phyloP scores from a whole-genome alignment of 2,113 vertebrate genomes.

The Brachyistius frenatus region DNA sequence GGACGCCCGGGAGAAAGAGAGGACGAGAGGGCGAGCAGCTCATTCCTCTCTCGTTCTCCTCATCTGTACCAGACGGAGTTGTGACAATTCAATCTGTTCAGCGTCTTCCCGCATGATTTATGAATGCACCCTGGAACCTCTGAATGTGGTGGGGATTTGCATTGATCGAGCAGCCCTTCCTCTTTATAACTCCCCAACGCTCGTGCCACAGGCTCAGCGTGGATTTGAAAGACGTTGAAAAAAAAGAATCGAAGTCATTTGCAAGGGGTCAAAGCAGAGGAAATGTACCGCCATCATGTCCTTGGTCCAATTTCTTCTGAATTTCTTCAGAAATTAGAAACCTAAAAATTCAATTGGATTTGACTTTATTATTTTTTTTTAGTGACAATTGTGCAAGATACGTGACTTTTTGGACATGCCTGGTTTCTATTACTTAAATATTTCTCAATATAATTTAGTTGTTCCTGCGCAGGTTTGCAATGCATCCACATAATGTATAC shows the following conservation, averaged over 20 bases:
- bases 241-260: constrained; percentile 50
- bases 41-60: constrained; percentile 36
- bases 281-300: too few relatives aligned
- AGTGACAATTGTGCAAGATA: too few relatives aligned
- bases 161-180: constrained; percentile 43
- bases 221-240: constrained; percentile 48
- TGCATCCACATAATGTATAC: too few relatives aligned
- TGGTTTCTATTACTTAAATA: too few relatives aligned
- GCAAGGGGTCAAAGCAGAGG: constrained; percentile 26
- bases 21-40: background rate
- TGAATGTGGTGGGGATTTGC: constrained; percentile 52
- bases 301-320: too few relatives aligned
- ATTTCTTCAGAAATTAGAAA: too few relatives aligned
- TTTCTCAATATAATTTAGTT: too few relatives aligned
- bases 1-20: too few relatives aligned
- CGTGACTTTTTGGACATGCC: too few relatives aligned
- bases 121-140: constrained; percentile 65
- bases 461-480: too few relatives aligned
- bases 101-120: constrained; percentile 65
- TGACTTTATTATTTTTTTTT: too few relatives aligned
- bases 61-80: constrained; percentile 28
- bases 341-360: too few relatives aligned
- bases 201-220: constrained; percentile 9
- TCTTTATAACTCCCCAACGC: constrained; percentile 39
- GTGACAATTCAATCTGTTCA: constrained; percentile 75